Conservation (phyloP, 2,797 vertebrate genomes). For the Vespertilio murinus region DNA sequence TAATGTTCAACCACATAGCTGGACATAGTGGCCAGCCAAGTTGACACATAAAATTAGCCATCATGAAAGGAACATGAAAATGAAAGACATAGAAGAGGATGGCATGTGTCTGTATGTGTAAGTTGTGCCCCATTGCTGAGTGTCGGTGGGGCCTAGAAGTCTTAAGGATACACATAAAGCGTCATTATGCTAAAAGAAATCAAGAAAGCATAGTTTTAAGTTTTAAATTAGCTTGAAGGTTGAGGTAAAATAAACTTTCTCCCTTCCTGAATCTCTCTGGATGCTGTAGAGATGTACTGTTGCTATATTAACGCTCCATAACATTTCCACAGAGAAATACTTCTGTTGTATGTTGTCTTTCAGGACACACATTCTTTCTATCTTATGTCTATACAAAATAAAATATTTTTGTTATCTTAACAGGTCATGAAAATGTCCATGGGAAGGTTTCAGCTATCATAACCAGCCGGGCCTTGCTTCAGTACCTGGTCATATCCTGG, state of each 20-base stretch:
- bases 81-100: not conserved
- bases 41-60: not conserved
- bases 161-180: not conserved
- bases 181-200: rapidly evolving
- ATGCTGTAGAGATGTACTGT: not conserved
- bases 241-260: not conserved
- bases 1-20: not conserved
- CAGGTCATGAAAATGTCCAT: not conserved
- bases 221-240: not conserved
- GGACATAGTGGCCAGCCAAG: too few relatives aligned
- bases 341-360: too few relatives aligned
- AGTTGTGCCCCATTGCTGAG: not conserved
- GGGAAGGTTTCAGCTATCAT: not conserved
- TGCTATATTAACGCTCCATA: not conserved
- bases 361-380: not conserved
- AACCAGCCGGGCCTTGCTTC: not conserved
- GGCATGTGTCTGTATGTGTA: not conserved
- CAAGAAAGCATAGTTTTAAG: not conserved
- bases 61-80: not conserved
- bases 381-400: not conserved
- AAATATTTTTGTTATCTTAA: not conserved
- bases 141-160: too few relatives aligned
- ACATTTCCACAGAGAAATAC: not conserved
- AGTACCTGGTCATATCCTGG: not conserved
- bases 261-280: not conserved